These are phyloP conservation scores for Choloepus didactylus DNA, from an alignment of 2,797 vertebrate genomes.

Conservation along the genomic window DNA sequence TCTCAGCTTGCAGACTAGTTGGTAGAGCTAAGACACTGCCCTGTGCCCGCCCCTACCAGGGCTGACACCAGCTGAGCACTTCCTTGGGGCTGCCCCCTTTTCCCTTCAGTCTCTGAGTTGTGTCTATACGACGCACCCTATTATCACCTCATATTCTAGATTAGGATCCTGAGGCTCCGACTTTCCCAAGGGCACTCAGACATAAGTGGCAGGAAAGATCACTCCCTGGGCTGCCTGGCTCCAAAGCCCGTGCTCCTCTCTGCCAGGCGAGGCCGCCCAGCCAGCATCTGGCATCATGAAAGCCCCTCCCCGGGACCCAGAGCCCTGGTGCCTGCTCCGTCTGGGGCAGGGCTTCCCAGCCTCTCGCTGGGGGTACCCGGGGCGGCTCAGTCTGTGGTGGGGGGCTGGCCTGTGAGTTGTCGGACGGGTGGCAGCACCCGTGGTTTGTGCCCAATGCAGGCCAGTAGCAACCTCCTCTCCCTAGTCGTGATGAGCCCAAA, in stretches of 20 bases:
- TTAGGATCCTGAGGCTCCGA: not conserved
- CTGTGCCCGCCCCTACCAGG: no score
- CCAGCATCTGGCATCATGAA: not conserved
- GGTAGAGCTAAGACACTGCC: not conserved
- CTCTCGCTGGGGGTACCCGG: accelerated
- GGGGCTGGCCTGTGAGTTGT: accelerated
- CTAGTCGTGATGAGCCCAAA: no score
- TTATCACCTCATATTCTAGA: no score
- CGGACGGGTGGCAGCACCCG: accelerated
- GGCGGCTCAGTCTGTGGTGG: no score
- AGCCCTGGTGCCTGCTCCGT: not conserved
- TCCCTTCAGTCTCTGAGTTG: no score
- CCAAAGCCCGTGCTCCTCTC: not conserved
- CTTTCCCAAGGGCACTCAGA: not conserved
- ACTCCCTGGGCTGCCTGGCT: not conserved
- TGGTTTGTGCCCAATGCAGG: not conserved
- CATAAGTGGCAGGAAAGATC: not conserved
- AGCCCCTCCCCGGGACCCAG: not conserved
- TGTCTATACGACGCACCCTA: no score
- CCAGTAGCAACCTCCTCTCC: not conserved
- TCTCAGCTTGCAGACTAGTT: not conserved
- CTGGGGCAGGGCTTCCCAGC: not conserved
- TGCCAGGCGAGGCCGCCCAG: not conserved
- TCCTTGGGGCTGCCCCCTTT: no score
- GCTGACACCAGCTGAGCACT: no score